Conservation (phyloP, 1,140 invertebrate genomes). For the Pemphigus obesinymphae region DNA sequence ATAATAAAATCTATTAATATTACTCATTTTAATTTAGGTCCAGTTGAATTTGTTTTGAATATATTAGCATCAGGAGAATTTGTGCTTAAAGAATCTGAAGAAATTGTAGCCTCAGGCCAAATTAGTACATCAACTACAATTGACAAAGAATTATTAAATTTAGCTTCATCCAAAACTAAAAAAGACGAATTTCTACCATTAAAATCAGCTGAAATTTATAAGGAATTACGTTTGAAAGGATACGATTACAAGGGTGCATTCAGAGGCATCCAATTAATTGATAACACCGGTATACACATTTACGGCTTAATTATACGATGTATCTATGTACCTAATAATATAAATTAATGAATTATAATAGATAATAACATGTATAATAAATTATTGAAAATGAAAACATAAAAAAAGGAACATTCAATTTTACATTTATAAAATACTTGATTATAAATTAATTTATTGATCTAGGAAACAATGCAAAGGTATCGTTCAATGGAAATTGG, state of each 20-base stretch:
- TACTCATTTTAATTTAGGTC: constrained; percentile 48
- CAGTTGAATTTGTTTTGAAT: constrained; percentile 77
- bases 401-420: too few relatives aligned
- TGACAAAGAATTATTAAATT: constrained; percentile 56
- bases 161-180: constrained; percentile 49
- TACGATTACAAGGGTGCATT: constrained; percentile 89
- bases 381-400: too few relatives aligned
- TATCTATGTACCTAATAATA: background rate
- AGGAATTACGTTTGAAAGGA: constrained; percentile 82
- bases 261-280: constrained; percentile 65
- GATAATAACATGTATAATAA: background rate
- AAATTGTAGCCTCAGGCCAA: constrained; percentile 69
- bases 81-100: constrained; percentile 83
- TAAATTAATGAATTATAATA: background rate
- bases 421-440: background rate
- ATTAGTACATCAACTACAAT: constrained; percentile 63
- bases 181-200: constrained; percentile 59
- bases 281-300: constrained; percentile 59
- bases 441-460: background rate
- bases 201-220: constrained; percentile 72
- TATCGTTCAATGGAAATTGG: constrained; percentile 84
- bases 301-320: too few relatives aligned
- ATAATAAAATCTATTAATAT: background rate
- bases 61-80: constrained; percentile 83
- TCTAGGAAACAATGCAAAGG: constrained; percentile 44